These are phyloP conservation scores for Ctenopoma multispine DNA, from an alignment of 2,797 vertebrate species.

Conservation along the genomic window DNA sequence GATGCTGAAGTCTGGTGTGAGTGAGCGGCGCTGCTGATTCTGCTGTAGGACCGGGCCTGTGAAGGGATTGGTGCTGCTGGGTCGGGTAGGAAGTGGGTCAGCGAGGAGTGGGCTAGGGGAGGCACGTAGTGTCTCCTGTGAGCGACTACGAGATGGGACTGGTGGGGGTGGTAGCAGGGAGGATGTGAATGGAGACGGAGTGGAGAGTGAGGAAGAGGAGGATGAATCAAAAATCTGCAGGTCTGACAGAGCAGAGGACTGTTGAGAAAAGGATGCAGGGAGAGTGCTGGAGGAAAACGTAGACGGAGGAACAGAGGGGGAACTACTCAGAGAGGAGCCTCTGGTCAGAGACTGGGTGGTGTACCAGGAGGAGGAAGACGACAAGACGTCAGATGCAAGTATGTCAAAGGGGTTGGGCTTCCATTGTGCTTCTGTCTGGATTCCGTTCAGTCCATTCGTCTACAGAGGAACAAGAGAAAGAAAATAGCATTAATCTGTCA, in stretches of 20 bases:
- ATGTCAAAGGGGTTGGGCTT: slow-evolving; percentile 88
- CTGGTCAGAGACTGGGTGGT: slow-evolving; percentile 85
- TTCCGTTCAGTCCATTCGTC: slow-evolving; percentile 82
- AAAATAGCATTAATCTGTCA: slow-evolving; percentile 17
- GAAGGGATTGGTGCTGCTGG: slow-evolving; percentile 87
- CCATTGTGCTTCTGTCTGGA: slow-evolving; percentile 87
- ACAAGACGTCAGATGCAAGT: slow-evolving; percentile 84
- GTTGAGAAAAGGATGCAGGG: slow-evolving; percentile 76
- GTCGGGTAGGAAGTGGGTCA: slow-evolving; percentile 78
- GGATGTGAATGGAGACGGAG: slow-evolving; percentile 72
- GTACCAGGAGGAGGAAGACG: slow-evolving; percentile 81
- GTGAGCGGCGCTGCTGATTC: slow-evolving; percentile 80
- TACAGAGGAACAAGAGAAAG: slow-evolving; percentile 61
- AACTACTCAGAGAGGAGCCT: slow-evolving; percentile 67
- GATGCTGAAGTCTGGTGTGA: slow-evolving; percentile 76
- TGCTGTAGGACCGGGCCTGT: slow-evolving; percentile 68
- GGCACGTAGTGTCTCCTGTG: slow-evolving; percentile 83
- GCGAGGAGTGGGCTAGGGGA: slow-evolving; percentile 84
- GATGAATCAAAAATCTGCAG: slow-evolving; percentile 71
- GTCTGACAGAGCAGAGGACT: slow-evolving; percentile 78
- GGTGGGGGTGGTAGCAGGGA: slow-evolving; percentile 86
- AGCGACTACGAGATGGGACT: slow-evolving; percentile 82
- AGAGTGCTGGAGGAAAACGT: slow-evolving; percentile 72
- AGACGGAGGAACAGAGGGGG: slow-evolving; percentile 50
- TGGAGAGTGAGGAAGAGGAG: slow-evolving; percentile 77